Percentiles rank a stretch among this genome's conserved stretches.
Evolutionary conservation across 2,888 invertebrate genomes (phyloP).

Genomic region (Strigamia transsilvanica): DNA sequence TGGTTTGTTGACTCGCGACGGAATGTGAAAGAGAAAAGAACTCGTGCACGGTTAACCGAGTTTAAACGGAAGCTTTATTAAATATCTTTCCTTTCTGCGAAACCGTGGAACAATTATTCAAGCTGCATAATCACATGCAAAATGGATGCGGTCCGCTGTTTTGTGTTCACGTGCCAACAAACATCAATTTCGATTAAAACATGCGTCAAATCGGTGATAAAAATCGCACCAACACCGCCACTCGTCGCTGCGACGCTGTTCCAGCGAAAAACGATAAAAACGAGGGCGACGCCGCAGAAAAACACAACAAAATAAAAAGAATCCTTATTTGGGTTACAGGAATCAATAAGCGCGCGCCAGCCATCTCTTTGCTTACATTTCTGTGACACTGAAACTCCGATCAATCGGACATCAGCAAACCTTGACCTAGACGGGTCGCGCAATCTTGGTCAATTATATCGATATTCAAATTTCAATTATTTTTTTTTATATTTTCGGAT

Average conservation of each 20-base stretch:
- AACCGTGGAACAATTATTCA: not conserved
- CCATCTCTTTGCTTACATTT: not conserved
- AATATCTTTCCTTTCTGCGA: not conserved
- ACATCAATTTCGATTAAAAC: not conserved
- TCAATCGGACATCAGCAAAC: not conserved
- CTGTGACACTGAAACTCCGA: not conserved
- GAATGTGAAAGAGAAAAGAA: not conserved
- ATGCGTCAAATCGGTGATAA: not conserved
- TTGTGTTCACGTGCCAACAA: not conserved
- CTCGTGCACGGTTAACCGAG: constrained; percentile 2
- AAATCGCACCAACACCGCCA: no score
- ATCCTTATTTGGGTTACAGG: not conserved
- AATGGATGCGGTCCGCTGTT: no score
- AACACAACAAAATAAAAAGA: no score
- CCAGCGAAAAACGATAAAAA: no score
- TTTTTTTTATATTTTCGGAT: no score
- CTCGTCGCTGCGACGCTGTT: no score
- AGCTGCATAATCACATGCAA: no score
- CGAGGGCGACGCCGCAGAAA: no score
- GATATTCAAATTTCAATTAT: no score
- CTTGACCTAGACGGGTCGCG: not conserved
- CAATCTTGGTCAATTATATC: no score
- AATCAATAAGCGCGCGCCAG: not conserved
- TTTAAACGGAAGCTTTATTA: not conserved
- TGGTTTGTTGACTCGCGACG: constrained; percentile 33